phyloP scores from a whole-genome alignment of 2,797 vertebrate species.

The Craterocephalus amniculus region DNA sequence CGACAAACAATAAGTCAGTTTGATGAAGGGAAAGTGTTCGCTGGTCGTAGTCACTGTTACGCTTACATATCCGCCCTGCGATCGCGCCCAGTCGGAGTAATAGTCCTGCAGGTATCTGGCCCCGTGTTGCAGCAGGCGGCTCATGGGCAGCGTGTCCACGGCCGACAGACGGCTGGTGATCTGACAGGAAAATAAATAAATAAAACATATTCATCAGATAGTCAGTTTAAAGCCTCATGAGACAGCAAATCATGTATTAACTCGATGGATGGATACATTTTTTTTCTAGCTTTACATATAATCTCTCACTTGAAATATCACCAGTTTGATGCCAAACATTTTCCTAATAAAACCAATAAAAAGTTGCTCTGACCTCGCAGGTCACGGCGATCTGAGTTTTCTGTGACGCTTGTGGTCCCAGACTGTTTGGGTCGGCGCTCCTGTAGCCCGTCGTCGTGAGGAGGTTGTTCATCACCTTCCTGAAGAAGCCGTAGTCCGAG shows the following conservation, averaged over 20 bases:
- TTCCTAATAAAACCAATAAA: no score
- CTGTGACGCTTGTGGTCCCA: constrained; percentile 44
- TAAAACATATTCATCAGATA: background rate
- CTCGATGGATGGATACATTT: no score
- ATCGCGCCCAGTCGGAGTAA: constrained; percentile 80
- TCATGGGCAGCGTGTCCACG: constrained; percentile 82
- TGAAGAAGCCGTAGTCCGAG: constrained; percentile 79
- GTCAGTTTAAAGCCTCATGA: no score
- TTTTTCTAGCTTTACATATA: background rate
- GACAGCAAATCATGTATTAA: no score
- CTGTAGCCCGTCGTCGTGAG: constrained; percentile 64
- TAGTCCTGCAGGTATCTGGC: constrained; percentile 83
- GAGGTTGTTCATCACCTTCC: constrained; percentile 64
- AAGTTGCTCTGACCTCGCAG: constrained; percentile 76
- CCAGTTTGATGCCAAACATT: background rate
- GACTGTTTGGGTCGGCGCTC: constrained; percentile 16
- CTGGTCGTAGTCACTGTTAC: background rate
- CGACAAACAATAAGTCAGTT: background rate
- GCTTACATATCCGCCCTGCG: constrained; percentile 87
- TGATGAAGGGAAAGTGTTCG: background rate
- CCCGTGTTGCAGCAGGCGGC: constrained; percentile 82
- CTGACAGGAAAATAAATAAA: constrained; percentile 35
- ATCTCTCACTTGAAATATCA: background rate
- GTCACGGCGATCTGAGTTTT: constrained; percentile 81
- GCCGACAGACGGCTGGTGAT: constrained; percentile 79